Percentiles rank a stretch among this genome's conserved stretches.
Evolutionary conservation across 2,797 vertebrate genomes (phyloP).

Genomic region (Synaphobranchus kaupii): DNA sequence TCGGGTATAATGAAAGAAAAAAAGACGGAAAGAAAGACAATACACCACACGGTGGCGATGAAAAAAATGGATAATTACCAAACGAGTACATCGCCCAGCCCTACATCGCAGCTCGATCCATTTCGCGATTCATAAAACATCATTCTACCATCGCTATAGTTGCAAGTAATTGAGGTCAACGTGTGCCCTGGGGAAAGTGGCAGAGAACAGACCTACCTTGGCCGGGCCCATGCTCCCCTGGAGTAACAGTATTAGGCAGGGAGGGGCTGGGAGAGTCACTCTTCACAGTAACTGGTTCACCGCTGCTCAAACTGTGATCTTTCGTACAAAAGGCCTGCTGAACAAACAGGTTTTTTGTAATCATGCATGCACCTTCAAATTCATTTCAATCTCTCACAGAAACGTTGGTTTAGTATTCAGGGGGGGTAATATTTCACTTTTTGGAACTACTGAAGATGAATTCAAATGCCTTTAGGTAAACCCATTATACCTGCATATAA

Average conservation of each 20-base stretch:
- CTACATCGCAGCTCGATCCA: neutral
- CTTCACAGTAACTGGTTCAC: neutral
- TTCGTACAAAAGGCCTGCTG: neutral
- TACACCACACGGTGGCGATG: too few species aligned
- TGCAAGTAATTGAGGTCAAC: neutral
- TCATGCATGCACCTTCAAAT: neutral
- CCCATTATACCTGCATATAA: neutral
- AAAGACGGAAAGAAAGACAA: too few species aligned
- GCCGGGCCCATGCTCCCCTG: neutral
- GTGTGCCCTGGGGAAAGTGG: neutral
- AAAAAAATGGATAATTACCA: too few species aligned
- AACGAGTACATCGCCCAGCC: too few species aligned
- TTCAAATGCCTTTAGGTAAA: neutral
- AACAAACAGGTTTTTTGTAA: neutral
- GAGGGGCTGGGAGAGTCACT: neutral
- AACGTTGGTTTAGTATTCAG: neutral
- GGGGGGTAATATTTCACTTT: neutral
- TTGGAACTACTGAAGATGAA: neutral
- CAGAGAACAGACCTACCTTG: neutral
- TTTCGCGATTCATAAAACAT: neutral
- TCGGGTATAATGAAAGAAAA: too few species aligned
- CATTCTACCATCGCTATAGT: neutral
- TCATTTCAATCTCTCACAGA: neutral
- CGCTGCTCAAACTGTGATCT: constrained; percentile 1
- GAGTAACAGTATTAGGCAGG: neutral